phyloP scores from a whole-genome alignment of 2,797 vertebrate genomes.

The Spinus pinus region DNA sequence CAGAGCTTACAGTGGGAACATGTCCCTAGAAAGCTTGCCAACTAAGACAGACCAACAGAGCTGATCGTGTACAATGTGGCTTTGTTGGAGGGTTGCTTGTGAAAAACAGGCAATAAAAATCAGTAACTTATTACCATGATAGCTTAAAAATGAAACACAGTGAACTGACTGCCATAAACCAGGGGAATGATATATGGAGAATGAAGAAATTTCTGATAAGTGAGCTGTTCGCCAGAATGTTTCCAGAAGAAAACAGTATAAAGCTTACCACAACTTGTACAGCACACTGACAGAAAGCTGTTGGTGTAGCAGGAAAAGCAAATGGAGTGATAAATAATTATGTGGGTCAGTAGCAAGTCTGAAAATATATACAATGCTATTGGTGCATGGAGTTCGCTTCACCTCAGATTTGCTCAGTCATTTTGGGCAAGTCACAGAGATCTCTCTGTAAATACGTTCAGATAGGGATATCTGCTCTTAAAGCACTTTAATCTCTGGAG shows the following conservation, averaged over 20 bases:
- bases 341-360: not conserved
- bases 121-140: constrained; percentile 28
- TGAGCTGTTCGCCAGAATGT: not conserved
- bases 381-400: not conserved
- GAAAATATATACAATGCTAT: not conserved
- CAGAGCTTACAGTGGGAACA: not conserved
- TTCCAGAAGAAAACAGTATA: not conserved
- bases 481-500: not conserved
- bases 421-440: not conserved
- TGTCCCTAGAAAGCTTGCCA: not conserved
- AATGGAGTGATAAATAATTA: not conserved
- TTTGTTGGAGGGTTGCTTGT: not conserved
- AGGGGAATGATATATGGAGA: not conserved
- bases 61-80: not conserved
- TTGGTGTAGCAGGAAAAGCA: not conserved
- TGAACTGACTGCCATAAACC: not conserved
- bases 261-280: not conserved
- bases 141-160: constrained; percentile 20
- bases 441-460: not conserved
- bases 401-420: not conserved
- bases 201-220: not conserved
- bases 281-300: not conserved
- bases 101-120: constrained; percentile 52
- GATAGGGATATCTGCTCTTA: not conserved
- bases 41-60: not conserved